Evolutionary conservation across 1,140 invertebrate genomes (phyloP), one percentile per base, ranked within the genome.

Genomic region (Zaprionus tsacasi): DNA sequence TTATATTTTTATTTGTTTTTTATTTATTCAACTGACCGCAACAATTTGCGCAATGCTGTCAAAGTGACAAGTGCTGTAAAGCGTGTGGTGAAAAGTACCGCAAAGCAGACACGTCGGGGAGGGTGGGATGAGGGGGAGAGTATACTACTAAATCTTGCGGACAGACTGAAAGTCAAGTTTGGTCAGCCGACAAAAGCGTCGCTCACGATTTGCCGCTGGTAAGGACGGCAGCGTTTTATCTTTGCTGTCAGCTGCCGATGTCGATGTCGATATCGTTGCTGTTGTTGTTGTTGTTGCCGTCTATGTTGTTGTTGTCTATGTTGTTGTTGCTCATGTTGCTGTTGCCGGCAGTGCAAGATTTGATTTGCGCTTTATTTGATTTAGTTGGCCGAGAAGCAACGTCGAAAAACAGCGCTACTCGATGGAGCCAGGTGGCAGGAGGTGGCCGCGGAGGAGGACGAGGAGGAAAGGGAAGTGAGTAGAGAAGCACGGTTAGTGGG

Each of bases 11-110:
- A 15, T 43, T 43, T 2, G 0, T 3, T 25, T 66, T 21, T 66
- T 55, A 58, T 50, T 54, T 7, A 35, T 38, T 66, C 74, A 66
- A 33, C 11, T 30, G 17, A 40, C 43, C 70, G 59, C 60, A 52
- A 80, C 57, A 67, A 78, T 78, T 78, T 82, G 61, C 61, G 59
- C 54, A 38, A 54, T 30, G 55, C 79, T 82, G 81, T 79, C 81
- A 69, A 69, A 59, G 40, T 76, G 81, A 83, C 81, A 82, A 83
- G 76, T 83, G 81, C 74, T 78, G 81, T 59, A 54, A 83, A 79
- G 79, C 65, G 65, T 65, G 57, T 69, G 43, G 38, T 27, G 55
- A 71, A 67, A 81, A 72, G 68, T 66, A 69, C 67, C 68, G 78
- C 63, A 77, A 73, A 64, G 33, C 65, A 3, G 27, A 3, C 66